A percentile compares a stretch with the other conserved stretches of the same genome.
Conservation (phyloP, 1,140 invertebrate species). For the Euwallacea fornicatus region DNA sequence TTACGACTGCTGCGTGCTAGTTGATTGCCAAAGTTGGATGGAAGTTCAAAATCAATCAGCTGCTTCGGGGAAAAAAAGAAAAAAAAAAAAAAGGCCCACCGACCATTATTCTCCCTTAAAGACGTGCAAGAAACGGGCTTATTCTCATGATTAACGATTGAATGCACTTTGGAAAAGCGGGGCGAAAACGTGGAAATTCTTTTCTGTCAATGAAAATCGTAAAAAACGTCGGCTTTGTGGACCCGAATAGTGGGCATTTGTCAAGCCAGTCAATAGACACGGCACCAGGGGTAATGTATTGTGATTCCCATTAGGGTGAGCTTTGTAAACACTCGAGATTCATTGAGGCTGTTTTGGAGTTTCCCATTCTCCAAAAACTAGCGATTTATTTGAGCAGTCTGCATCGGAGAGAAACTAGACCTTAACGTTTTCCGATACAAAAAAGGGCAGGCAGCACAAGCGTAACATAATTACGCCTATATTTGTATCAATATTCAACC, state of each 20-base stretch:
- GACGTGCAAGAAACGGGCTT: conserved; percentile 42
- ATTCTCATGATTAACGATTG: conserved; percentile 52
- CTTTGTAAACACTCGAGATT: conserved; percentile 38
- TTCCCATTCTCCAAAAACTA: too few relatives aligned
- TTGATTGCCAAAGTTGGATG: conserved; percentile 1
- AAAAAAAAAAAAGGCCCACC: too few relatives aligned
- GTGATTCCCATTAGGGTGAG: conserved; percentile 47
- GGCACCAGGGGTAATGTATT: conserved; percentile 47
- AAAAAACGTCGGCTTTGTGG: conserved; percentile 50
- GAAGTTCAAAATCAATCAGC: not conserved
- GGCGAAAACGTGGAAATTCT: conserved; percentile 52
- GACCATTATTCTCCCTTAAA: conserved; percentile 40
- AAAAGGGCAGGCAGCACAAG: not conserved
- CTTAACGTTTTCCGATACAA: not conserved
- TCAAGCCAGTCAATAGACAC: conserved; percentile 47
- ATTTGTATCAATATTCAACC: too few relatives aligned
- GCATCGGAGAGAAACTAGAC: too few relatives aligned
- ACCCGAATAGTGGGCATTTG: conserved; percentile 49
- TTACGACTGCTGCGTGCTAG: not conserved
- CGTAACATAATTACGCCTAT: too few relatives aligned
- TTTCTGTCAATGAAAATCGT: conserved; percentile 45
- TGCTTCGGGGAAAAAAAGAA: conserved; percentile 2
- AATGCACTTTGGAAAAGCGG: conserved; percentile 50
- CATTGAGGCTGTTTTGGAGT: conserved; percentile 20
- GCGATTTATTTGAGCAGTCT: too few relatives aligned